phyloP scores from a whole-genome alignment of 2,113 vertebrate genomes.

The Clarias magur region DNA sequence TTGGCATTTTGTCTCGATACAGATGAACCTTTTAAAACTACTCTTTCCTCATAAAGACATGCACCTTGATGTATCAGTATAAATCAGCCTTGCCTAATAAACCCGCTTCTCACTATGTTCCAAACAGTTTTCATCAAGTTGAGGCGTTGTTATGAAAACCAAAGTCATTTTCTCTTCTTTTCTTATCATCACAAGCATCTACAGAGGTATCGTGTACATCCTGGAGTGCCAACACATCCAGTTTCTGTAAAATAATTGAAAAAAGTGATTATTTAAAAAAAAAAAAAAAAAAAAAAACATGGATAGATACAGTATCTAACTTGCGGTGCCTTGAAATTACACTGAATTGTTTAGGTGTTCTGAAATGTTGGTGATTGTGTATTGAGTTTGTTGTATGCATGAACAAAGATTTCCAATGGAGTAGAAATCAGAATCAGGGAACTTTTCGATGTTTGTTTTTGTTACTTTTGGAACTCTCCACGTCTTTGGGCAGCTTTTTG shows the following conservation, averaged over 20 bases:
- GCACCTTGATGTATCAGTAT: neutral
- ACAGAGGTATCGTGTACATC: constrained; percentile 7
- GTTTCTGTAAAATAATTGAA: constrained; percentile 35
- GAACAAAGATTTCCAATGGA: constrained; percentile 48
- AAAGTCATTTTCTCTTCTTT: constrained; percentile 51
- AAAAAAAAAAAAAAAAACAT: neutral
- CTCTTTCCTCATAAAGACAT: neutral
- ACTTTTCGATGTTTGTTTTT: constrained; percentile 10
- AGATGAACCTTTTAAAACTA: neutral
- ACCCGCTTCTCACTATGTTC: neutral
- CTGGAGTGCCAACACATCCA: constrained; percentile 32
- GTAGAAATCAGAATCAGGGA: constrained; percentile 56
- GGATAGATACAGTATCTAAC: constrained; percentile 40
- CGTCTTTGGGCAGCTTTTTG: constrained; percentile 36
- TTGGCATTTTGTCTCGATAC: neutral
- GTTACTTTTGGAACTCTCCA: constrained; percentile 26
- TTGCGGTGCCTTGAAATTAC: constrained; percentile 63
- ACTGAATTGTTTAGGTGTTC: constrained; percentile 43
- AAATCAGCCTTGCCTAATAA: constrained; percentile 27
- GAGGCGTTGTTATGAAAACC: constrained; percentile 51
- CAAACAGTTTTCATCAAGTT: neutral
- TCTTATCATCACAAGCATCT: constrained; percentile 30
- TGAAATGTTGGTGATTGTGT: constrained; percentile 41
- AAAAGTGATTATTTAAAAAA: constrained; percentile 1
- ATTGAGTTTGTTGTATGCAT: constrained; percentile 51